A percentile compares a stretch with the other conserved stretches of the same genome.
phyloP scores from a whole-genome alignment of 2,797 vertebrate species.

The Clarias laeviceps region DNA sequence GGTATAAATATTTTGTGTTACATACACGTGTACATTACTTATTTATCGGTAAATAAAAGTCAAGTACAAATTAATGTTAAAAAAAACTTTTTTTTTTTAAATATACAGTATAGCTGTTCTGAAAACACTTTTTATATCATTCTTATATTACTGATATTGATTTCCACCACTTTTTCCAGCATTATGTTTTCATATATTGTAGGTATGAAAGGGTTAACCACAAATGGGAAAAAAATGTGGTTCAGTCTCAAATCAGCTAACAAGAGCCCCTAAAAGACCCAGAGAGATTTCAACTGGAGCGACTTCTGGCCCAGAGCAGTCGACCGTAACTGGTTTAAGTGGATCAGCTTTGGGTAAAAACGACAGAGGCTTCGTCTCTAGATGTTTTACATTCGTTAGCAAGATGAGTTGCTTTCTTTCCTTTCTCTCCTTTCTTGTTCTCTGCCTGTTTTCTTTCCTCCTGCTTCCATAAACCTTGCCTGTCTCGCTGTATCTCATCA shows the following conservation, averaged over 20 bases:
- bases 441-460: constrained; percentile 4
- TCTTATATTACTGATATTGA: not conserved
- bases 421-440: constrained; percentile 7
- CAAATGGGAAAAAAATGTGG: not conserved
- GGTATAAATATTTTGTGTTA: not conserved
- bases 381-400: constrained; percentile 70
- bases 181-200: not conserved
- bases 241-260: constrained; percentile 16
- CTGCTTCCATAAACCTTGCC: constrained; percentile 37
- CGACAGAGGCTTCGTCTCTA: constrained; percentile 57
- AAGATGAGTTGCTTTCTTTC: constrained; percentile 6
- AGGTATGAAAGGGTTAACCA: not conserved
- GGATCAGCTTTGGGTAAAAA: constrained; percentile 67
- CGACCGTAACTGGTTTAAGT: constrained; percentile 65
- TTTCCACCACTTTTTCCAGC: not conserved
- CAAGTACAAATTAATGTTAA: not conserved
- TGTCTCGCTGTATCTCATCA: constrained; percentile 28
- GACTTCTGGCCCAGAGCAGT: constrained; percentile 42
- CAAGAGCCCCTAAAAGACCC: not conserved
- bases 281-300: constrained; percentile 4
- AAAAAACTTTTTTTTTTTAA: too few relatives aligned
- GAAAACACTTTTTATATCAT: not conserved
- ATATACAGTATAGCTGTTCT: not conserved
- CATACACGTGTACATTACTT: not conserved
- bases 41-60: not conserved